Percentiles rank a stretch among this genome's conserved stretches.
Evolutionary conservation across 2,797 vertebrate species (phyloP).

Genomic region (Glossophaga mutica): DNA sequence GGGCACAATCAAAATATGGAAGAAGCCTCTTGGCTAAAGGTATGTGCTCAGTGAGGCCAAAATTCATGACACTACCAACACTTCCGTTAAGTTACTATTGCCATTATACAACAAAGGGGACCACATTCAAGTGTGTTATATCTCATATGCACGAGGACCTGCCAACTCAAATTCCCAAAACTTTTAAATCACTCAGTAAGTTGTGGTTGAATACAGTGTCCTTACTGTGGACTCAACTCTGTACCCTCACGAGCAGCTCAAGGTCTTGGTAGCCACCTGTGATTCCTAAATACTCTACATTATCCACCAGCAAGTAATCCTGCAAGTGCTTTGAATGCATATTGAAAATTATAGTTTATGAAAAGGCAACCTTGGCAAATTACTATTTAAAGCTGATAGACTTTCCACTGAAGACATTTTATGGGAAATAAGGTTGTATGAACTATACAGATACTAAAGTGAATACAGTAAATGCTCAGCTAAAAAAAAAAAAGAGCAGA

Average conservation of each 20-base stretch:
- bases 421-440: background rate
- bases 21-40: background rate
- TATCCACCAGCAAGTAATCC: background rate
- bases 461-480: background rate
- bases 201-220: background rate
- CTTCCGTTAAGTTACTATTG: background rate
- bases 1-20: background rate
- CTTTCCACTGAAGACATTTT: conserved; percentile 18
- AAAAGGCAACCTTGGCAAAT: background rate
- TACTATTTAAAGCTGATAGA: background rate
- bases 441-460: background rate
- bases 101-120: background rate
- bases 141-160: background rate
- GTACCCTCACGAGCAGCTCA: background rate
- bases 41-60: background rate
- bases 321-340: background rate
- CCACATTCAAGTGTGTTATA: background rate
- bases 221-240: background rate
- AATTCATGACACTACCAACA: background rate
- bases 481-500: background rate
- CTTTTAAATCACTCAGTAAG: background rate
- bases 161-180: background rate
- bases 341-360: background rate
- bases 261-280: background rate
- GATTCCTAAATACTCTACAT: background rate